Conservation (phyloP, 2,888 invertebrate species). For the Eupithecia dodoneata region DNA sequence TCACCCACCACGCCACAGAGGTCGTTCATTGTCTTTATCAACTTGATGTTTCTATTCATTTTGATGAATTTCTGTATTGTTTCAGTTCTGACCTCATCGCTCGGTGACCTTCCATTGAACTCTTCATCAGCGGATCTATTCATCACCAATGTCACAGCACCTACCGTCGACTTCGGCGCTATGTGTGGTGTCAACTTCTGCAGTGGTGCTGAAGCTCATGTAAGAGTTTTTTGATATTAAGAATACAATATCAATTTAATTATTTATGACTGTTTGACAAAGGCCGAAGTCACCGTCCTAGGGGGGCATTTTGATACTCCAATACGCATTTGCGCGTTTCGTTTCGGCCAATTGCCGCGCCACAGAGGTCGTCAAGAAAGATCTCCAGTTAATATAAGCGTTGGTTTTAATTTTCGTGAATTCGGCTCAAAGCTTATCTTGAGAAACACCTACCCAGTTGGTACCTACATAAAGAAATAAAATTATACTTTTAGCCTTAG, state of each 20-base stretch:
- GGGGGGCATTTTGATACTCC: no score
- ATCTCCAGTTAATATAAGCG: neutral
- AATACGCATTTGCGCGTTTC: no score
- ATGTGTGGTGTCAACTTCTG: slow-evolving; percentile 91
- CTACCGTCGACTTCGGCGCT: slow-evolving; percentile 78
- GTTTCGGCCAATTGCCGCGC: no score
- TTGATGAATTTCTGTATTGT: neutral
- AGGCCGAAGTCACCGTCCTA: neutral
- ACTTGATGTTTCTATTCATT: neutral
- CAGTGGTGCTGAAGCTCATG: slow-evolving; percentile 78
- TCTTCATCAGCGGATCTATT: slow-evolving; percentile 46
- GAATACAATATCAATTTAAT: neutral
- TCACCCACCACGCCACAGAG: no score
- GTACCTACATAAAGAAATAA: neutral
- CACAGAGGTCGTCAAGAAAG: no score
- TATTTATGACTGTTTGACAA: neutral
- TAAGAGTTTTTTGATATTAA: slow-evolving; percentile 33
- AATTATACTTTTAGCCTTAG: neutral
- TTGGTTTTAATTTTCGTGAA: neutral
- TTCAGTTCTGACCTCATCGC: slow-evolving; percentile 71
- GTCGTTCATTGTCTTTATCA: no score
- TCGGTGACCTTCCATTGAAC: slow-evolving; percentile 53
- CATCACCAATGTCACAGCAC: slow-evolving; percentile 51
- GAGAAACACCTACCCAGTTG: no score
- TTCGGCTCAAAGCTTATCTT: neutral